Conservation (phyloP, 2,888 invertebrate genomes). For the Galerucella nymphaeae region DNA sequence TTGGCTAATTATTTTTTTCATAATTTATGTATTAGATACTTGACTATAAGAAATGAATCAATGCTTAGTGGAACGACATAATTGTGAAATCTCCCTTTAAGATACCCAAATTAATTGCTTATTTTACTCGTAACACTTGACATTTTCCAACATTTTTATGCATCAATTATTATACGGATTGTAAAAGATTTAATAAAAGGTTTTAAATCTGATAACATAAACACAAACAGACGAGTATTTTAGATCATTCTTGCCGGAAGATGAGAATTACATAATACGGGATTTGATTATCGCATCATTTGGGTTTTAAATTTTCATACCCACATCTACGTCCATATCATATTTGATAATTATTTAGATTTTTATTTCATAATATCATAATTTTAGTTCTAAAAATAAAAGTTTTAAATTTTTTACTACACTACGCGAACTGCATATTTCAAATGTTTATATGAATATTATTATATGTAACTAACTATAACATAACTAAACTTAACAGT, state of each 20-base stretch:
- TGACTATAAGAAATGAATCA: conserved; percentile 23
- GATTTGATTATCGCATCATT: too few relatives aligned
- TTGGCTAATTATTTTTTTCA: conserved; percentile 18
- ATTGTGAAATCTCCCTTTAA: conserved; percentile 13
- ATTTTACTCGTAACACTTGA: conserved; percentile 10
- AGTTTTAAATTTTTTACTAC: too few relatives aligned
- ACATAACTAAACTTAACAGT: too few relatives aligned
- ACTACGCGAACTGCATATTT: too few relatives aligned
- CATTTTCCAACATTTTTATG: conserved; percentile 9
- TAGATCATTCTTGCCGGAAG: neutral
- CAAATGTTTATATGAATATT: too few relatives aligned
- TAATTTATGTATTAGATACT: conserved; percentile 16
- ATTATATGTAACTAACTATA: too few relatives aligned
- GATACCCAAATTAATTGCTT: conserved; percentile 12
- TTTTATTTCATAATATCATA: too few relatives aligned
- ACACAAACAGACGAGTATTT: neutral
- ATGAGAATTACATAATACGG: too few relatives aligned
- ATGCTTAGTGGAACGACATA: conserved; percentile 11
- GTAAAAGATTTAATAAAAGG: neutral
- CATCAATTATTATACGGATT: neutral
- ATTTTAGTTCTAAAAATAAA: too few relatives aligned
- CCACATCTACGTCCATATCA: too few relatives aligned
- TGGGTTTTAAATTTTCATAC: too few relatives aligned
- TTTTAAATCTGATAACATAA: neutral
- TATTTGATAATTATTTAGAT: too few relatives aligned